These are phyloP conservation scores for Drosophila carrolli DNA, from an alignment of 1,140 invertebrate genomes.

Conservation along the genomic window DNA sequence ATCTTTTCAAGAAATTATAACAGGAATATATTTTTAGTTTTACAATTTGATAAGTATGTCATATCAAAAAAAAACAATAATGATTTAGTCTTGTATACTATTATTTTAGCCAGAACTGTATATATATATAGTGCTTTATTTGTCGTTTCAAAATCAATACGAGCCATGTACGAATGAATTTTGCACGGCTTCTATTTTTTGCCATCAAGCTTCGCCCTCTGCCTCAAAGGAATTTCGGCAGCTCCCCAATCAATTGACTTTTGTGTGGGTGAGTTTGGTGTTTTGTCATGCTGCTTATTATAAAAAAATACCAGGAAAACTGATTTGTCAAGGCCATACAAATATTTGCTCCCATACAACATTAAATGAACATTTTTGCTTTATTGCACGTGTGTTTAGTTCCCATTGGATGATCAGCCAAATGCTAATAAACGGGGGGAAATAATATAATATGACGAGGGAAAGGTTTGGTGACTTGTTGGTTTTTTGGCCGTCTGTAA, in stretches of 20 bases:
- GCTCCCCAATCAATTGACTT: conserved; percentile 57
- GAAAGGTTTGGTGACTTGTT: conserved; percentile 63
- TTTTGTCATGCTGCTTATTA: conserved; percentile 69
- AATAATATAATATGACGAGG: conserved; percentile 26
- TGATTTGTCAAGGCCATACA: conserved; percentile 76
- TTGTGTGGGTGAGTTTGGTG: conserved; percentile 43
- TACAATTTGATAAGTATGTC: too few species aligned
- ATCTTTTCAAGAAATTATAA: too few species aligned
- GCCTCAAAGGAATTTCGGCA: conserved; percentile 54
- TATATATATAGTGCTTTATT: conserved; percentile 29
- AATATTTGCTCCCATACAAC: conserved; percentile 67
- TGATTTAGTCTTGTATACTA: neutral
- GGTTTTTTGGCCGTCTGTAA: conserved; percentile 38
- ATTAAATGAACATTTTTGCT: conserved; percentile 59
- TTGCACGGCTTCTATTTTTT: conserved; percentile 77
- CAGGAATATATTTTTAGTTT: too few species aligned
- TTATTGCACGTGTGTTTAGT: conserved; percentile 51
- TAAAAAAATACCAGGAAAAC: conserved; percentile 71
- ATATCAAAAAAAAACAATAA: too few species aligned
- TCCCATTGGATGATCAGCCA: conserved; percentile 30
- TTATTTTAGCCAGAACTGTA: neutral
- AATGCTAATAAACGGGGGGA: conserved; percentile 29
- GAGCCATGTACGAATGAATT: conserved; percentile 68
- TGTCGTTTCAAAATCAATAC: conserved; percentile 71
- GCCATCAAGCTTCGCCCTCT: conserved; percentile 16